Evolutionary conservation across 2,888 invertebrate species (phyloP), one percentile per base, ranked within the genome.

Genomic region (Cataglyphis albicans): DNA sequence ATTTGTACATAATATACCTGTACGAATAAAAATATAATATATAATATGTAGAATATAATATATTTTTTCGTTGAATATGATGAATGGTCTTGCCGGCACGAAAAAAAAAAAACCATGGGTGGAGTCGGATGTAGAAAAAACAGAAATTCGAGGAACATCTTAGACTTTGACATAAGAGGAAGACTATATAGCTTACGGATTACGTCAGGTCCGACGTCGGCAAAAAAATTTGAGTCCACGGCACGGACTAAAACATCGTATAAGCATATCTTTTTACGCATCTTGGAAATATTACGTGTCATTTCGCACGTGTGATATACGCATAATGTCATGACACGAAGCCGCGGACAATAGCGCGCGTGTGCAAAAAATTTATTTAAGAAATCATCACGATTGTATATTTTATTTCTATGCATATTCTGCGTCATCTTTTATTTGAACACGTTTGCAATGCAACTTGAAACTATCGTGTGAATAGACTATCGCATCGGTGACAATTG

Each of bases 161-260:
- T 48, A 35, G 35, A 35, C 29, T 29, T 29, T 32, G 38, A 76
- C 44, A 55, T 41, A 73, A 84, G 67, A 25, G 78, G 78, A 78
- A 86, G 64, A 41, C 48, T 85, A 82, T 52, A 52, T 82, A 82
- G 70, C 83, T 80, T 52, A 64, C 67, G 61, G 80, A 25, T 57
- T 64, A 73, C 48, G 64, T 81, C 81, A 68, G 67, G 59, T 82
- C 29, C 12, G 48, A 73, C 29, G 35, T 81, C 38, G n/a, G 73
- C 76, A 84, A 86, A 88, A 88, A 86, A 84, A 41, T 44, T 41
- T 64, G 35, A 35, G 64, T 63, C 61, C 80, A 80, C 83, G 83
- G 55, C 86, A 83, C 83, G 83, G 70, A 73, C 61, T 82, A 68
- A 74, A 73, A 38, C 65, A 57, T 67, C 63, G 44, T 41, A 29